phyloP scores from a whole-genome alignment of 2,797 vertebrate genomes.

The Pseudochaenichthys georgianus region DNA sequence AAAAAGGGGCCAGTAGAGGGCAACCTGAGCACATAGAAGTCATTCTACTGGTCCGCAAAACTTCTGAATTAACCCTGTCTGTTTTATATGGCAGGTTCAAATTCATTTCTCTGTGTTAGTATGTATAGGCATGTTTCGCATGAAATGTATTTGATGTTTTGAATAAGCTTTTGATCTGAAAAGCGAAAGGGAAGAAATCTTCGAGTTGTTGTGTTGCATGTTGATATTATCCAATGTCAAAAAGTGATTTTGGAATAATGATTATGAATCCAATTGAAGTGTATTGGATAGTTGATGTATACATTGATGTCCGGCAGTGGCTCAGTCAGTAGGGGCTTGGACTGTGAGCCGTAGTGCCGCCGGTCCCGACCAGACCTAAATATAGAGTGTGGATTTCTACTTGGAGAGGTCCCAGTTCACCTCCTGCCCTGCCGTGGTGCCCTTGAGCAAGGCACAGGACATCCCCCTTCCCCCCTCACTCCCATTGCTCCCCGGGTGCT shows the following conservation, averaged over 20 bases:
- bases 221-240: not conserved
- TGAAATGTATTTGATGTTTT: not conserved
- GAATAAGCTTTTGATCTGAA: not conserved
- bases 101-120: not conserved
- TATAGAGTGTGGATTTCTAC: too few relatives aligned
- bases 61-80: not conserved
- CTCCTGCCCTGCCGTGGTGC: too few relatives aligned
- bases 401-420: too few relatives aligned
- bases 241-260: not conserved
- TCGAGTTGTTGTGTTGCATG: too few relatives aligned
- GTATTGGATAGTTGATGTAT: not conserved
- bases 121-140: not conserved
- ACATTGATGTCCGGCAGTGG: too few relatives aligned
- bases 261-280: not conserved
- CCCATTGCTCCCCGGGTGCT: too few relatives aligned
- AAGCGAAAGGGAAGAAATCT: not conserved
- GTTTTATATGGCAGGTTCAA: not conserved
- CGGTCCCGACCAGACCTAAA: too few relatives aligned
- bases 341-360: too few relatives aligned
- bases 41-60: not conserved
- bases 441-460: too few relatives aligned
- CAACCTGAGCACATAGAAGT: conserved; percentile 61
- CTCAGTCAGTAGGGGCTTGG: too few relatives aligned
- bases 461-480: too few relatives aligned
- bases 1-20: conserved; percentile 73